Evolutionary conservation across 1,140 invertebrate species (phyloP).

Genomic region (Agrypnia vestita): DNA sequence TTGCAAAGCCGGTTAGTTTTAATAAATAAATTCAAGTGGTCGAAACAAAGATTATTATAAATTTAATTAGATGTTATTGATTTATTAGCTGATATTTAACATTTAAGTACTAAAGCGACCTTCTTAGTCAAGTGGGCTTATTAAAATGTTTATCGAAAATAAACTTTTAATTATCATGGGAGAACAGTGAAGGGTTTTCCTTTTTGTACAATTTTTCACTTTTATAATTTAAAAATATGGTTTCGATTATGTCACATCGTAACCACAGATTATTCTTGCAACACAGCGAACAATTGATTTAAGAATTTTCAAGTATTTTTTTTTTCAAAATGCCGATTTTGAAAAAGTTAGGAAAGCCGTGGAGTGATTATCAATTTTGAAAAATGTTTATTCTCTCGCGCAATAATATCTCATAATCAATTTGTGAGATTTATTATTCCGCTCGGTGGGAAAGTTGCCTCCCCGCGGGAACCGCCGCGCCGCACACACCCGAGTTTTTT

Average conservation of each 20-base stretch:
- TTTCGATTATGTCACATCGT: neutral
- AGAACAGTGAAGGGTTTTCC: neutral
- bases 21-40: no score
- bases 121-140: no score
- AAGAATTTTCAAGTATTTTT: no score
- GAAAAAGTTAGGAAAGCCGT: neutral
- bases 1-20: no score
- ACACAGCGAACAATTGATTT: no score
- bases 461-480: slow-evolving; percentile 4
- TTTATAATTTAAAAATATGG: neutral
- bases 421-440: slow-evolving; percentile 58
- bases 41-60: no score
- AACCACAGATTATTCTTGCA: neutral
- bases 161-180: neutral
- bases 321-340: no score
- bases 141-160: no score
- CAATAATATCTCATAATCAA: slow-evolving; percentile 61
- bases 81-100: no score
- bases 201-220: neutral
- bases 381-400: slow-evolving; percentile 40
- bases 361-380: neutral
- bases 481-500: slow-evolving; percentile 54
- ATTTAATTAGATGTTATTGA: no score
- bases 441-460: slow-evolving; percentile 27
- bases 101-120: no score